Evolutionary conservation across 2,888 invertebrate species (phyloP).

Genomic region (Schrankia costaestrigalis): DNA sequence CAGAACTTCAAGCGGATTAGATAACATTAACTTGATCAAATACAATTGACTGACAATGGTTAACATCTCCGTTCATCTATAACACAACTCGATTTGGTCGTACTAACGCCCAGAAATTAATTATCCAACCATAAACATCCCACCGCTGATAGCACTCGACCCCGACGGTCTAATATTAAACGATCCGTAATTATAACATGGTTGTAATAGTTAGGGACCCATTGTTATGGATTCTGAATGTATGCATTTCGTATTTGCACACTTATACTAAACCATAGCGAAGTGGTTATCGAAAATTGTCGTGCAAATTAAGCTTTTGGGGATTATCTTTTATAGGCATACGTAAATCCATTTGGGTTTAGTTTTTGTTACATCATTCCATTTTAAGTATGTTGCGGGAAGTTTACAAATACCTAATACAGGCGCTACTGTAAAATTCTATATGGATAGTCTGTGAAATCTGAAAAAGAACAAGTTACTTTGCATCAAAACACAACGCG

Average conservation of each 20-base stretch:
- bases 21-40: too few species aligned
- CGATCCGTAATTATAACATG: slow-evolving; percentile 24
- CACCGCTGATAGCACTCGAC: neutral
- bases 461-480: too few species aligned
- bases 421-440: too few species aligned
- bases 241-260: slow-evolving; percentile 11
- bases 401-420: too few species aligned
- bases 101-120: neutral
- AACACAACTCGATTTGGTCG: neutral
- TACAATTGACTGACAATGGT: neutral
- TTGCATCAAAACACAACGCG: too few species aligned
- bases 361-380: too few species aligned
- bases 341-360: too few species aligned
- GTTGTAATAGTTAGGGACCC: slow-evolving; percentile 18
- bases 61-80: neutral
- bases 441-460: too few species aligned
- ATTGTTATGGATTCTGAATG: slow-evolving; percentile 6
- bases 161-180: slow-evolving; percentile 10
- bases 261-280: neutral
- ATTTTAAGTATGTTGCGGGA: too few species aligned
- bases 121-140: neutral
- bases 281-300: neutral
- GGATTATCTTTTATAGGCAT: too few species aligned
- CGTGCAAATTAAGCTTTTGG: too few species aligned
- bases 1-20: too few species aligned